Base-by-base conservation (phyloP, 1,140 invertebrate genomes). In the Drosophila melanica region DNA sequence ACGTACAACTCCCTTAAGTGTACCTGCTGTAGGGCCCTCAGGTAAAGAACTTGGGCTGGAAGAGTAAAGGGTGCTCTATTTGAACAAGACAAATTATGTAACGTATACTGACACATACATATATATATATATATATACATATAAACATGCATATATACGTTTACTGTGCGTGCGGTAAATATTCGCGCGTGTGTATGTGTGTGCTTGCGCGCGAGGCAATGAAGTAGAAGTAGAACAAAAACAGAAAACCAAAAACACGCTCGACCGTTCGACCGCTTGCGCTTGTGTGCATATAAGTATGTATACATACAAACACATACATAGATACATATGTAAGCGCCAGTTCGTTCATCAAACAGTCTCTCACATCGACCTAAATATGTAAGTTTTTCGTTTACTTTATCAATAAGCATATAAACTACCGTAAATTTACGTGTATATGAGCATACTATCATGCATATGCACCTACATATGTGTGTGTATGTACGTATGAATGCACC, bases 361-460 rank as follows among this genome's bases (percentile, higher is more conserved):
- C 77, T 80, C 77, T 80, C 77, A 80, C 73, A 85, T 59, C 77
- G 82, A 85, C 81, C 82, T 81, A 81, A 85, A 86, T 85, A 81
- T 65, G 58, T 57, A 53, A 53, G 50, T 51, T 60, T 27, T 69
- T 77, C 77, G 81, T 68, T 86, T 75, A 86, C 75, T 65, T 86
- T 86, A 85, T 86, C 81, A 77, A 86, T 73, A 73, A 73, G 39
- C 64, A 68, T 60, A 60, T 55, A 60, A 60, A 73, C 64, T 60
- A 71, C 60, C 37, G 68, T 65, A 71, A 71, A 65, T 60, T 37
- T 41, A 67, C 30, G 44, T 48, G 35, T 7, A 67, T 59, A 30
- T 33, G 18, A 30, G n/a, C 35, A 39, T 55, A 55, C 6, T 23
- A 14, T 14, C 48, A 27, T 20, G 8, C 10, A 39, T 18, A 51